phyloP scores from a whole-genome alignment of 1,140 invertebrate genomes.

The Papilio machaon region DNA sequence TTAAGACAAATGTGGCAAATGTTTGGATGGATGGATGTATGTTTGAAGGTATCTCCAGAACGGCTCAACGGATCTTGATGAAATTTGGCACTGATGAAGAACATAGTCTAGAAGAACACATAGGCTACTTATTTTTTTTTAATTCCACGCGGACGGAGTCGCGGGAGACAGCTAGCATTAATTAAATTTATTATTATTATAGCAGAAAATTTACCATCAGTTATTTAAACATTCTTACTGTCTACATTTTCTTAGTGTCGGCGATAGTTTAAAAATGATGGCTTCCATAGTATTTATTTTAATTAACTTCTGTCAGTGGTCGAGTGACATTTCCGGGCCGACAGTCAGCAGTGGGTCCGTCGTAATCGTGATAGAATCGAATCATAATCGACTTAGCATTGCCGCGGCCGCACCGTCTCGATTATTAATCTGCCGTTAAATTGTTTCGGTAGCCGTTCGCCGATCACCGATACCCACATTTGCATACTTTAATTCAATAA shows the following conservation, averaged over 20 bases:
- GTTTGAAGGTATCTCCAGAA: no score
- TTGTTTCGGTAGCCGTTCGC: slow-evolving; percentile 43
- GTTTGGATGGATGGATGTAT: no score
- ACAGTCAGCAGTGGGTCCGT: neutral
- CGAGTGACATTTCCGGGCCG: slow-evolving; percentile 54
- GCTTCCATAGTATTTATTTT: slow-evolving; percentile 51
- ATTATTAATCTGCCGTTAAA: slow-evolving; percentile 59
- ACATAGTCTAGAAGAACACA: no score
- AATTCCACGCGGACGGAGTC: no score
- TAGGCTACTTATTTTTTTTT: no score
- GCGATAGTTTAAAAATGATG: slow-evolving; percentile 23
- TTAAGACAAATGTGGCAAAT: no score
- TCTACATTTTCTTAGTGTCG: neutral
- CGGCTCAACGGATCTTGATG: no score
- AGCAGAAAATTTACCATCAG: no score
- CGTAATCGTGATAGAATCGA: slow-evolving; percentile 44
- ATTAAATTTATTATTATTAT: no score
- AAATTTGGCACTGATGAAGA: no score
- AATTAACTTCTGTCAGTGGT: slow-evolving; percentile 57
- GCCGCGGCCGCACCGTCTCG: slow-evolving; percentile 38
- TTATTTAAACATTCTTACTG: no score
- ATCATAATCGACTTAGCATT: slow-evolving; percentile 53
- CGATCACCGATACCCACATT: slow-evolving; percentile 4
- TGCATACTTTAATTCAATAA: slow-evolving; percentile 31
- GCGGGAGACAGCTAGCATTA: no score